These are phyloP conservation scores for Circaetus gallicus DNA, from an alignment of 2,113 vertebrate genomes.

Conservation along the genomic window DNA sequence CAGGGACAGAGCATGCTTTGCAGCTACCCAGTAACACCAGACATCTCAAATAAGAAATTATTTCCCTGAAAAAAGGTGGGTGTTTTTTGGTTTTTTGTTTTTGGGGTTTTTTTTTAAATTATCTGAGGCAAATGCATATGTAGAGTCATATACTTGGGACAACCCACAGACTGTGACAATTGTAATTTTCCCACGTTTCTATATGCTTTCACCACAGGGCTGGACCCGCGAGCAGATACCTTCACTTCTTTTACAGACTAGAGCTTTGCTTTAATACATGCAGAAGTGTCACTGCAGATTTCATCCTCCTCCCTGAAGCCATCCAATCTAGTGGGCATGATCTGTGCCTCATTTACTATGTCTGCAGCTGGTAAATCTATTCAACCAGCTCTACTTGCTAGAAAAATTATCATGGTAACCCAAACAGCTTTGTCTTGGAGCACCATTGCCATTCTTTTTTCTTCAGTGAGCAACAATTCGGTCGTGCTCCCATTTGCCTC, in stretches of 20 bases:
- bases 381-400: neutral
- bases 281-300: slow-evolving; percentile 1
- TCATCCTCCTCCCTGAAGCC: neutral
- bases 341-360: neutral
- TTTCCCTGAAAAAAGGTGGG: neutral
- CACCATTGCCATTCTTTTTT: neutral
- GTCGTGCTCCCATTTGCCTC: neutral
- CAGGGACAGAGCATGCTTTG: neutral
- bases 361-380: neutral
- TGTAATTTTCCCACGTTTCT: neutral
- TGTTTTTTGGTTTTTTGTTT: neutral
- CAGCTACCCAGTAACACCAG: neutral
- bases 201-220: neutral
- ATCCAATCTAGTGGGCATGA: neutral
- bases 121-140: neutral
- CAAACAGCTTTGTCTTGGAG: neutral
- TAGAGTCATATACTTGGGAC: neutral
- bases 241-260: neutral
- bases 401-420: slow-evolving; percentile 1
- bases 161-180: neutral
- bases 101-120: neutral
- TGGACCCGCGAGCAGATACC: fast-evolving
- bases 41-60: neutral
- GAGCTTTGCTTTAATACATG: neutral
- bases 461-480: neutral